Conservation (phyloP, 2,113 vertebrate genomes). For the Takifugu flavidus region DNA sequence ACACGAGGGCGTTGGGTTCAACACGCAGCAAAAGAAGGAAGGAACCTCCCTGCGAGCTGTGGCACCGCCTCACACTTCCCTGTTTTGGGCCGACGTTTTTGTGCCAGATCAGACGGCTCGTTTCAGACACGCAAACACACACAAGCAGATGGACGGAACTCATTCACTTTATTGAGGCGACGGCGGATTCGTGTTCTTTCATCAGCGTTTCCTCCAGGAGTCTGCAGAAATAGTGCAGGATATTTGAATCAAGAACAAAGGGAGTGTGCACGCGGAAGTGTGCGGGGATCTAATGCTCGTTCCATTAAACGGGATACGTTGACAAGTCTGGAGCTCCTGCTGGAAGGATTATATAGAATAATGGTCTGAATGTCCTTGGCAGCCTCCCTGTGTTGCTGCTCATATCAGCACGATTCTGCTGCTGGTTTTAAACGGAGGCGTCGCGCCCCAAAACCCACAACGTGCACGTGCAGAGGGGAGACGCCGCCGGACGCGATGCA, state of each 20-base stretch:
- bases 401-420: too few species aligned
- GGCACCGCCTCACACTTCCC: background rate
- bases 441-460: too few species aligned
- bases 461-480: too few species aligned
- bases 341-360: constrained; percentile 46
- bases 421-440: too few species aligned
- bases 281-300: constrained; percentile 66
- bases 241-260: constrained; percentile 66
- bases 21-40: constrained; percentile 13
- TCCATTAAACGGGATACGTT: constrained; percentile 58
- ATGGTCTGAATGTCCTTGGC: background rate
- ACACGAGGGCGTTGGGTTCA: constrained; percentile 35
- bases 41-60: too few species aligned
- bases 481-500: too few species aligned
- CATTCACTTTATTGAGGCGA: constrained; percentile 44
- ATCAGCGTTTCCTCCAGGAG: constrained; percentile 55
- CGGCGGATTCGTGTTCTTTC: constrained; percentile 54
- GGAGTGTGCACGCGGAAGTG: constrained; percentile 47
- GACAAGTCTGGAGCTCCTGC: constrained; percentile 48
- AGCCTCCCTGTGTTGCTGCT: background rate
- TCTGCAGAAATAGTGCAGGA: constrained; percentile 42
- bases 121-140: too few species aligned
- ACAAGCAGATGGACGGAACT: constrained; percentile 36
- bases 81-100: constrained; percentile 21
- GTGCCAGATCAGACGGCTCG: constrained; percentile 10